Evolutionary conservation across 2,113 vertebrate species (phyloP).

Genomic region (Morone chrysops): DNA sequence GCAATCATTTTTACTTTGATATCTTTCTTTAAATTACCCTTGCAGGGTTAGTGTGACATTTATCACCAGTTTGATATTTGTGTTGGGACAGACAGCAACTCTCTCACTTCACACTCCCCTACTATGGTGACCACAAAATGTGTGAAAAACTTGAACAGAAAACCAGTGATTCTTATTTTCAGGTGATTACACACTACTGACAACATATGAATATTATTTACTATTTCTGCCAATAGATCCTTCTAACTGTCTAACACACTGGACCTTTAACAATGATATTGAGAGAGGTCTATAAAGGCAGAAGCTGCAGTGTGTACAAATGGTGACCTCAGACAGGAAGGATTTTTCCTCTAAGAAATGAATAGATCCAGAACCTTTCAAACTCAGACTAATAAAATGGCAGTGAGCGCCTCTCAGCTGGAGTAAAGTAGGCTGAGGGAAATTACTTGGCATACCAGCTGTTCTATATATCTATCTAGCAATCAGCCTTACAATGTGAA

Average conservation of each 20-base stretch:
- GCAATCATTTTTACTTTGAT: background rate
- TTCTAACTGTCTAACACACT: no score
- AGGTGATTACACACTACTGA: no score
- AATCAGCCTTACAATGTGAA: slow-evolving; percentile 3
- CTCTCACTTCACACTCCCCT: no score
- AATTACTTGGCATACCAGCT: slow-evolving; percentile 26
- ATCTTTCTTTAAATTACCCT: background rate
- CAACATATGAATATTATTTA: no score
- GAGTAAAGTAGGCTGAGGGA: slow-evolving; percentile 13
- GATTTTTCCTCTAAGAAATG: slow-evolving; percentile 19
- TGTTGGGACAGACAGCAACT: background rate
- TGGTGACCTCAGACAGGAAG: background rate
- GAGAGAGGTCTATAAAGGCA: no score
- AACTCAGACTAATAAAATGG: slow-evolving; percentile 25
- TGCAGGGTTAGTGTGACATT: background rate
- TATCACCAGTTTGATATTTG: background rate
- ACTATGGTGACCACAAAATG: no score
- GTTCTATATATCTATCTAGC: slow-evolving; percentile 9
- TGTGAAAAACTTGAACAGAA: no score
- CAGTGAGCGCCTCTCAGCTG: slow-evolving; percentile 14
- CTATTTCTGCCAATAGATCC: no score
- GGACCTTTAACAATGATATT: no score
- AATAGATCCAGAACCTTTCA: slow-evolving; percentile 6
- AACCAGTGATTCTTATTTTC: no score
- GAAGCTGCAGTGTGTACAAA: no score